Conservation (phyloP, 2,888 invertebrate species). For the Chrysina gloriosa region DNA sequence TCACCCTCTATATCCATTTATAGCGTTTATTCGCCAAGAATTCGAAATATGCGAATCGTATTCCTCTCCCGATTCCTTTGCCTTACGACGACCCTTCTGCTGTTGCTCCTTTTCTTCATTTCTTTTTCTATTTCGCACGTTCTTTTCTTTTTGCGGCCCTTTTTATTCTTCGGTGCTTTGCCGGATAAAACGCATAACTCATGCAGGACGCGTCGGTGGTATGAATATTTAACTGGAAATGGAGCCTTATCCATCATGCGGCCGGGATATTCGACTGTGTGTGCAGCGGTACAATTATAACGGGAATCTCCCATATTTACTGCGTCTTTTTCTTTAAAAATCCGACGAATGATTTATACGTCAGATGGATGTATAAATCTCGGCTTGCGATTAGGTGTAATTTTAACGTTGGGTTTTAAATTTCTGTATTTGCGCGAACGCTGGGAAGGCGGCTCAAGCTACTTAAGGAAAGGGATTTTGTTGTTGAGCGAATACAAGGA, state of each 20-base stretch:
- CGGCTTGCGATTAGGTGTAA: constrained; percentile 27
- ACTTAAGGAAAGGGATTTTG: constrained; percentile 4
- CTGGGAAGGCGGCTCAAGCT: background rate
- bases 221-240: constrained; percentile 51
- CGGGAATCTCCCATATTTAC: constrained; percentile 46
- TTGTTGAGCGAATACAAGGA: background rate
- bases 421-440: constrained; percentile 14
- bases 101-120: background rate
- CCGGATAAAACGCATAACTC: constrained; percentile 46
- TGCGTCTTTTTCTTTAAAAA: constrained; percentile 42
- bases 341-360: constrained; percentile 43
- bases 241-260: constrained; percentile 51
- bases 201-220: constrained; percentile 46
- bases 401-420: constrained; percentile 12
- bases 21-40: constrained; percentile 10
- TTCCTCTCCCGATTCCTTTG: background rate
- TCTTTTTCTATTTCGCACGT: background rate
- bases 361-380: constrained; percentile 40
- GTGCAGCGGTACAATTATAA: constrained; percentile 50
- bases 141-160: constrained; percentile 1
- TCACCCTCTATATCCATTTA: constrained; percentile 30
- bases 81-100: background rate
- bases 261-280: constrained; percentile 39
- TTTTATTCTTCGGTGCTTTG: constrained; percentile 21
- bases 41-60: constrained; percentile 25